These are phyloP conservation scores for Varroa destructor DNA, from an alignment of 1,140 invertebrate genomes.

Conservation along the genomic window DNA sequence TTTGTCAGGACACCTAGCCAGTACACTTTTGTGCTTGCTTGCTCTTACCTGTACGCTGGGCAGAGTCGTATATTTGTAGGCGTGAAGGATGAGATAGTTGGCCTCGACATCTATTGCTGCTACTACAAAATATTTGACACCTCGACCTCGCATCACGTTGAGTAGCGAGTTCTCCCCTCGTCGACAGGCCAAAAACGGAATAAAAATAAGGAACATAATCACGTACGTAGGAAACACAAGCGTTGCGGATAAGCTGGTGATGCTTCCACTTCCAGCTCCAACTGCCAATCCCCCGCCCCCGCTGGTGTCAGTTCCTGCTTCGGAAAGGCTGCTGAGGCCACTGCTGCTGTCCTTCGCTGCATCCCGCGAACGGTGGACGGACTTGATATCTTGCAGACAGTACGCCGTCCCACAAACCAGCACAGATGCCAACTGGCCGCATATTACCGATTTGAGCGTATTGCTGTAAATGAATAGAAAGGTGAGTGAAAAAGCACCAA, in stretches of 20 bases:
- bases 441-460: constrained; percentile 24
- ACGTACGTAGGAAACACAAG: constrained; percentile 67
- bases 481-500: no score
- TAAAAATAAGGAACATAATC: constrained; percentile 59
- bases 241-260: constrained; percentile 41
- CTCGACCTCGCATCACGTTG: constrained; percentile 52
- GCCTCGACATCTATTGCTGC: constrained; percentile 66
- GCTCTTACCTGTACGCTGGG: constrained; percentile 44
- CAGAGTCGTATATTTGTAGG: constrained; percentile 50
- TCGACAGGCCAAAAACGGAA: constrained; percentile 57
- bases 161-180: constrained; percentile 49
- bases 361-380: constrained; percentile 1
- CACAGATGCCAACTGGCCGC: constrained; percentile 11
- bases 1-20: no score
- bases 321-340: no score
- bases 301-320: no score
- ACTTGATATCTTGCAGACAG: constrained; percentile 25
- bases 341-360: neutral
- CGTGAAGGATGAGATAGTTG: constrained; percentile 57
- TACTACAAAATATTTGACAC: constrained; percentile 58
- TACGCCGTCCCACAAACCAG: constrained; percentile 18
- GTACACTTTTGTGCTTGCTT: neutral
- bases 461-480: neutral
- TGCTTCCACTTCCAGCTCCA: neutral
- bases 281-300: no score